Evolutionary conservation across 1,140 invertebrate genomes (phyloP), one percentile per base, ranked within the genome.

Genomic region (Calephelis virginiensis): DNA sequence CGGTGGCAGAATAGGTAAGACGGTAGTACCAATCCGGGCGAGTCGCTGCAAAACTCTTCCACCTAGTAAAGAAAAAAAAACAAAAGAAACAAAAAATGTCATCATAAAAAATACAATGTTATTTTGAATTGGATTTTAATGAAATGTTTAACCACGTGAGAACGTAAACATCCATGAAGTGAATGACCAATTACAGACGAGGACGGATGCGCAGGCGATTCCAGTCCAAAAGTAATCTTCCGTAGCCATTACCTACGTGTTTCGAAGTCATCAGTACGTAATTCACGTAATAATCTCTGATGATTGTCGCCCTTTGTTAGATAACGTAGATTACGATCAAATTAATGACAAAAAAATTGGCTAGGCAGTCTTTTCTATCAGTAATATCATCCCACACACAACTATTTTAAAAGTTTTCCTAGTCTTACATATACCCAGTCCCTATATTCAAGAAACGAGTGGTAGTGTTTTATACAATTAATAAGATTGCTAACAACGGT

Each of bases 181-280:
- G 79, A 80, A 80, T 80, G 82, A 81, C 82, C 85, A 87, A 87
- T 87, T 87, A 85, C 79, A 68, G 68, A 64, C 70, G 68, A 78
- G 74, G 72, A 76, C 85, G 85, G 85, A 86, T 82, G 80, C 77
- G 71, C 59, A 67, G 28, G 28, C 70, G 71, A 67, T 72, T 68
- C 74, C 80, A 76, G 74, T 80, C 80, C 69, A 84, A 87, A 83
- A 75, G 81, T 84, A 85, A 86, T 86, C 80, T 85, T 61, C 69
- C 68, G 63, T 64, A 70, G 74, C 77, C 74, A 87, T 87, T 86
- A 84, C 74, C 75, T 40, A 77, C 71, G 80, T 74, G 73, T 72
- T 69, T 75, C 73, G 71, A 69, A 76, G 71, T 82, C 80, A 85
- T 82, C 78, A 75, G 69, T 76, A 67, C 77, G 78, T 85, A 83